A percentile compares a stretch with the other conserved stretches of the same genome.
Evolutionary conservation across 2,113 vertebrate species (phyloP).

Genomic region (Nothoprocta pentlandii): DNA sequence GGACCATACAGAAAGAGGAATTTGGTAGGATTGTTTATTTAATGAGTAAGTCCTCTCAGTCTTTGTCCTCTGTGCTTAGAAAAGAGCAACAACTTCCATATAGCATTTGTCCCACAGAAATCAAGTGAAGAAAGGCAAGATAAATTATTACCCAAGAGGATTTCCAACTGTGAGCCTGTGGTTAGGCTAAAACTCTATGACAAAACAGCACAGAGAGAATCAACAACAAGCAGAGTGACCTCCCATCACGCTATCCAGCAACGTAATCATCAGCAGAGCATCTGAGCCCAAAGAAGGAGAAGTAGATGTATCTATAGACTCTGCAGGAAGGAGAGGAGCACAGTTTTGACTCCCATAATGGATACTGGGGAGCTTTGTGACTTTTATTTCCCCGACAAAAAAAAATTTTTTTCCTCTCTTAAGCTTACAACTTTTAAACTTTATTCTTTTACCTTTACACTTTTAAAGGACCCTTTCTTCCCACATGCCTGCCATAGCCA

Average conservation of each 20-base stretch:
- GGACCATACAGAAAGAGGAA: background rate
- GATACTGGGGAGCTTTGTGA: background rate
- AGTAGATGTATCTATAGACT: background rate
- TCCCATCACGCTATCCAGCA: background rate
- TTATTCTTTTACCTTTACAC: background rate
- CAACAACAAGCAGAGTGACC: background rate
- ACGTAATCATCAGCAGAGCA: background rate
- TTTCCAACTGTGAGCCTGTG: background rate
- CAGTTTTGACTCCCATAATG: background rate
- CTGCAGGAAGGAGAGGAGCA: background rate
- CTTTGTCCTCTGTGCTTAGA: background rate
- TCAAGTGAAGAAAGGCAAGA: background rate
- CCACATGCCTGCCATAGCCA: background rate
- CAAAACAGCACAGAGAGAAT: background rate
- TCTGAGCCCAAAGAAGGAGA: background rate
- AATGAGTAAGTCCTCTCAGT: background rate
- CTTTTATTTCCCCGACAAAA: background rate
- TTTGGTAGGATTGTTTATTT: background rate
- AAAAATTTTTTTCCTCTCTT: background rate
- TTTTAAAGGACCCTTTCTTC: background rate
- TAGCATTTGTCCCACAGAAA: background rate
- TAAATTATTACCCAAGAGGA: background rate
- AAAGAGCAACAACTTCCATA: background rate
- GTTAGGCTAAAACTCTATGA: background rate
- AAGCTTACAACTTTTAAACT: background rate